Conservation (phyloP, 1,140 invertebrate genomes). For the Luehdorfia chinensis region DNA sequence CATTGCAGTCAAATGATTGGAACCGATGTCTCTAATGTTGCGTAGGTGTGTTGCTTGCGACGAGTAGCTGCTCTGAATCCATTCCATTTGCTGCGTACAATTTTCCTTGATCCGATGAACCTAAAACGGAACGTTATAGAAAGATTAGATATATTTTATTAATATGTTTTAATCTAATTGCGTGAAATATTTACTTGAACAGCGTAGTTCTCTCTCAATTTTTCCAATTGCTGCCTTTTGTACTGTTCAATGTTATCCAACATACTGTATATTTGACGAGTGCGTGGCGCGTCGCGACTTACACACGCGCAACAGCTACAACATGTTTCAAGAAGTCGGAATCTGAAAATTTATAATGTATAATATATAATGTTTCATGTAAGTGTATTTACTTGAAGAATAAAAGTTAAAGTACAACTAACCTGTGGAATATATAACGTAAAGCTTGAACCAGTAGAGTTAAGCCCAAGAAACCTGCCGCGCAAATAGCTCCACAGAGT, state of each 20-base stretch:
- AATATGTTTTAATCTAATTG: conserved; percentile 1
- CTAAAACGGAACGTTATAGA: conserved; percentile 57
- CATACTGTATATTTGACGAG: conserved; percentile 90
- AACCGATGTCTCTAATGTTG: conserved; percentile 94
- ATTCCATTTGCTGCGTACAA: conserved; percentile 94
- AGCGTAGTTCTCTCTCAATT: conserved; percentile 93
- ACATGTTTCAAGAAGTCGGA: conserved; percentile 79
- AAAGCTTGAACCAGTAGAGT: conserved; percentile 88
- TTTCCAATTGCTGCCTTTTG: conserved; percentile 91
- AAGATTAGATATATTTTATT: background rate
- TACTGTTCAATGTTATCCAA: conserved; percentile 94
- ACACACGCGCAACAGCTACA: conserved; percentile 83
- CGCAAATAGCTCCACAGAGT: conserved; percentile 87
- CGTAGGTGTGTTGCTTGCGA: conserved; percentile 91
- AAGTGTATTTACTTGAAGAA: background rate
- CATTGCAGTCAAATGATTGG: conserved; percentile 88
- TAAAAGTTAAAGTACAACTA: conserved; percentile 19
- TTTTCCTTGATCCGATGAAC: conserved; percentile 94
- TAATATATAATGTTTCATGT: no score
- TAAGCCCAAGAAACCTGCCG: conserved; percentile 86
- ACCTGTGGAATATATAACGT: conserved; percentile 84
- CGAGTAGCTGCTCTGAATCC: conserved; percentile 94
- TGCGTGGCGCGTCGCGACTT: conserved; percentile 82
- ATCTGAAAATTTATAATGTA: conserved; percentile 78
- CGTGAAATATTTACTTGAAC: conserved; percentile 82